Evolutionary conservation across 2,113 vertebrate genomes (phyloP).

Genomic region (Psittacula cyanocephala): DNA sequence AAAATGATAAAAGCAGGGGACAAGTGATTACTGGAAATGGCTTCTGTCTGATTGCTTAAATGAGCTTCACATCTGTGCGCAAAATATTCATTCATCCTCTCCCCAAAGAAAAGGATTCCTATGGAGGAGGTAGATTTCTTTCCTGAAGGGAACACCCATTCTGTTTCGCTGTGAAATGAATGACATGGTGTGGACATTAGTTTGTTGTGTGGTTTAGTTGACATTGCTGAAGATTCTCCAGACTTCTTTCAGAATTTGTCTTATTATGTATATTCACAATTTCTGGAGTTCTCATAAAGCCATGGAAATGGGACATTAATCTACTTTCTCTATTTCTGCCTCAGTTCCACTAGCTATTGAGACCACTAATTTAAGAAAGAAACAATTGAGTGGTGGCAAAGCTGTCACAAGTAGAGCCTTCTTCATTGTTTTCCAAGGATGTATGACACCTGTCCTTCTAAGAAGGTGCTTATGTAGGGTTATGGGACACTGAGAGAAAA

Average conservation of each 20-base stretch:
- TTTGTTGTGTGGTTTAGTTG: background rate
- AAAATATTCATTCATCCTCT: background rate
- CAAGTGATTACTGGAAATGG: background rate
- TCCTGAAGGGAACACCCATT: background rate
- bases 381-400: background rate
- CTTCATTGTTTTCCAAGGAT: background rate
- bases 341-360: background rate
- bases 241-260: background rate
- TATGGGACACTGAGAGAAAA: background rate
- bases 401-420: background rate
- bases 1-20: background rate
- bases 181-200: background rate
- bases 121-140: background rate
- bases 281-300: background rate
- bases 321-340: background rate
- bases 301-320: background rate
- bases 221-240: background rate
- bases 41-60: background rate
- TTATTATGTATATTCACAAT: background rate
- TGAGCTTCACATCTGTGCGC: background rate
- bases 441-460: background rate
- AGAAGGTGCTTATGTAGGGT: background rate
- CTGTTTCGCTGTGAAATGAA: background rate
- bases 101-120: background rate
- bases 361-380: background rate